These are phyloP conservation scores for Clarias macrocephalus DNA, from an alignment of 2,113 vertebrate species.

Conservation along the genomic window DNA sequence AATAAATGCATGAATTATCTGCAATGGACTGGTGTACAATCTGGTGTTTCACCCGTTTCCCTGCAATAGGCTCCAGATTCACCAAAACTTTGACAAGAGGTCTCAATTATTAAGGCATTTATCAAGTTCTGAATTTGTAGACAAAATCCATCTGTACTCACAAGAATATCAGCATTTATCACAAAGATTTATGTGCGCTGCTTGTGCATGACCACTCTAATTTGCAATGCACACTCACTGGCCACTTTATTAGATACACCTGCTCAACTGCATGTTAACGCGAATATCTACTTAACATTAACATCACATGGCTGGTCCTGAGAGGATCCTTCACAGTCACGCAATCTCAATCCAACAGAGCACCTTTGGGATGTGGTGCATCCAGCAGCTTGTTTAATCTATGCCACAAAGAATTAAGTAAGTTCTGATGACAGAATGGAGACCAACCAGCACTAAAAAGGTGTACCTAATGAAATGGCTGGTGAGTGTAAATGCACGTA, in stretches of 20 bases:
- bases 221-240: not conserved
- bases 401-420: no score
- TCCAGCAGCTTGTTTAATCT: no score
- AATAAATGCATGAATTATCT: not conserved
- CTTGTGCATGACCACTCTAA: not conserved
- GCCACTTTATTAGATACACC: no score
- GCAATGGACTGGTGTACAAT: not conserved
- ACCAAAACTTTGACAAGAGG: not conserved
- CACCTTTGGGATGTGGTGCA: no score
- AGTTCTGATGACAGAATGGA: no score
- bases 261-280: no score
- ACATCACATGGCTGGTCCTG: no score
- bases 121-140: not conserved
- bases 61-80: not conserved
- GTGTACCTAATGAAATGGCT: no score
- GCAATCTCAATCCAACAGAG: no score
- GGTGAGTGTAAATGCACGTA: not conserved
- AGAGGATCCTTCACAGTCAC: no score
- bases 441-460: no score
- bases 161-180: not conserved
- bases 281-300: no score
- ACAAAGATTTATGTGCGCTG: not conserved
- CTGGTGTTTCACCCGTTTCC: not conserved
- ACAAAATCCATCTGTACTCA: not conserved
- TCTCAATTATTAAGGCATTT: not conserved